A percentile compares a stretch with the other conserved stretches of the same genome.
Conservation (phyloP, 2,888 invertebrate genomes). For the Geotrupes spiniger region DNA sequence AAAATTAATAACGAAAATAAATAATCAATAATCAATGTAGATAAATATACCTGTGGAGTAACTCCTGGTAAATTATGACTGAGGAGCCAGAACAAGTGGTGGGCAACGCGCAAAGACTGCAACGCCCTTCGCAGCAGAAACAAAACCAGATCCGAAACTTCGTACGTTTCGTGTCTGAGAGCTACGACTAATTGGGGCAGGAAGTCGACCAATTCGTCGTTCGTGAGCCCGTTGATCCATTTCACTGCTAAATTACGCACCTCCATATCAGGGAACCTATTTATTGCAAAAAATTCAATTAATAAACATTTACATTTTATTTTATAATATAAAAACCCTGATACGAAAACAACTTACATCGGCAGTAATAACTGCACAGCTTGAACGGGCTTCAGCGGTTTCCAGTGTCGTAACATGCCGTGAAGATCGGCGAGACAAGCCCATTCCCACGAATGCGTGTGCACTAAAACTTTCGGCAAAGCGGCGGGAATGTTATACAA, state of each 20-base stretch:
- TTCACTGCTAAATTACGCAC: constrained; percentile 83
- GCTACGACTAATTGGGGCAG: constrained; percentile 93
- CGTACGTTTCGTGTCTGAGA: constrained; percentile 85
- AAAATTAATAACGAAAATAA: constrained; percentile 11
- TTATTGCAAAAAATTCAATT: too few relatives aligned
- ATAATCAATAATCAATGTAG: background rate
- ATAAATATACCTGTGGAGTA: constrained; percentile 67
- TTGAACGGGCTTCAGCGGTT: constrained; percentile 78
- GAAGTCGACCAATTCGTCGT: constrained; percentile 87
- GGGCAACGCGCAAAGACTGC: constrained; percentile 86
- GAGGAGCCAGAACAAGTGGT: constrained; percentile 91
- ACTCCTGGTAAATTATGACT: constrained; percentile 79
- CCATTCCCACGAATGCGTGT: constrained; percentile 91
- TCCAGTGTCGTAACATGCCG: constrained; percentile 85
- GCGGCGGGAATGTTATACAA: constrained; percentile 81
- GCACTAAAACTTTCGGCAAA: constrained; percentile 79
- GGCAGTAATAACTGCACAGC: constrained; percentile 91
- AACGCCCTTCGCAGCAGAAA: constrained; percentile 81
- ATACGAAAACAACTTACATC: constrained; percentile 63
- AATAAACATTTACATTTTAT: too few relatives aligned
- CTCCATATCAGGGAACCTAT: constrained; percentile 86
- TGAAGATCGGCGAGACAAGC: constrained; percentile 84
- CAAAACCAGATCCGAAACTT: constrained; percentile 80
- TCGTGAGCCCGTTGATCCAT: constrained; percentile 75
- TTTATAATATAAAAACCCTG: background rate